Evolutionary conservation across 2,888 invertebrate genomes (phyloP).

Genomic region (Silvanus unidentatus): DNA sequence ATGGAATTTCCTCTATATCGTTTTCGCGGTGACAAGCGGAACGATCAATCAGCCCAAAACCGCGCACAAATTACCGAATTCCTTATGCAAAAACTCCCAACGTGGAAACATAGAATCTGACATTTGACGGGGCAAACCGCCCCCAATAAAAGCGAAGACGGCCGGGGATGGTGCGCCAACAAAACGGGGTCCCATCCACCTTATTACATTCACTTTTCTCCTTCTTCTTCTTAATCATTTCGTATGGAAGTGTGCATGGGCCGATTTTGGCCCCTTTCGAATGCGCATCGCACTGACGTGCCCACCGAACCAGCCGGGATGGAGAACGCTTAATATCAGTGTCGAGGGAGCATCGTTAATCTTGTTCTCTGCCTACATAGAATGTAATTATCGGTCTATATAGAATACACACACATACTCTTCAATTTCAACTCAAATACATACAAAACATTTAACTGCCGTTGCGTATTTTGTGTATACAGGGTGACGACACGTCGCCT

Average conservation of each 20-base stretch:
- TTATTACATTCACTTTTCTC: neutral
- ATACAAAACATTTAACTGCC: no score
- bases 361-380: conserved; percentile 46
- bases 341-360: conserved; percentile 46
- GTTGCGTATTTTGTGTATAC: no score
- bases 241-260: neutral
- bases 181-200: conserved; percentile 7
- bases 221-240: neutral
- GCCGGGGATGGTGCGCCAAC: no score
- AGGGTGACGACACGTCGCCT: no score
- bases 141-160: no score
- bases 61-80: conserved; percentile 45
- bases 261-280: neutral
- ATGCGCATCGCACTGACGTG: conserved; percentile 14
- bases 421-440: no score
- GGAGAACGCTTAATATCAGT: conserved; percentile 46
- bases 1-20: conserved; percentile 48
- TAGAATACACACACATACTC: conserved; percentile 27
- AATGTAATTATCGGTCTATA: conserved; percentile 45
- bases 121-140: conserved; percentile 7
- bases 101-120: conserved; percentile 38
- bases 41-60: conserved; percentile 47
- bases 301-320: conserved; percentile 26
- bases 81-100: conserved; percentile 31
- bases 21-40: conserved; percentile 43